These are phyloP conservation scores for Physocephala rufipes DNA, from an alignment of 2,888 invertebrate genomes.

Conservation along the genomic window DNA sequence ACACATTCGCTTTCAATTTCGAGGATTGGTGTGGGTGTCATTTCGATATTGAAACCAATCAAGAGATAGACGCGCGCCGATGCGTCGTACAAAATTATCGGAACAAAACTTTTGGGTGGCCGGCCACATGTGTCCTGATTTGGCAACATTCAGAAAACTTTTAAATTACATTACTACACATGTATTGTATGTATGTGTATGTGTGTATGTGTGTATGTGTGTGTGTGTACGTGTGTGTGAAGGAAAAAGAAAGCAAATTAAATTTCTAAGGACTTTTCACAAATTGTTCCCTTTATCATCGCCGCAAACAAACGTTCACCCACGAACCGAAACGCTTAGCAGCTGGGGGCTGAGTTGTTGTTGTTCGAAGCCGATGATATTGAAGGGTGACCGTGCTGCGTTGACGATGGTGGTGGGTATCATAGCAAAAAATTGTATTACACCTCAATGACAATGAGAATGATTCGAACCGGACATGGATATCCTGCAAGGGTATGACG, in stretches of 20 bases:
- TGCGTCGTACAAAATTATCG: conserved; percentile 19
- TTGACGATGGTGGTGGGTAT: conserved; percentile 48
- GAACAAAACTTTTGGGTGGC: conserved; percentile 42
- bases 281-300: too few relatives aligned
- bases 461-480: conserved; percentile 42
- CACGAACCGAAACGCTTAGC: not conserved
- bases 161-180: not conserved
- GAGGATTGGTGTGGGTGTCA: too few relatives aligned
- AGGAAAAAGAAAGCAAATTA: too few relatives aligned
- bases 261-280: too few relatives aligned
- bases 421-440: conserved; percentile 64
- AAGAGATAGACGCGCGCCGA: conserved; percentile 4
- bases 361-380: too few relatives aligned
- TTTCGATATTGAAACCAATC: too few relatives aligned
- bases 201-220: not conserved
- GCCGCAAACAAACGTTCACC: too few relatives aligned
- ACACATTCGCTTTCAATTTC: too few relatives aligned
- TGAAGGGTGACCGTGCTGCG: not conserved
- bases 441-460: conserved; percentile 62
- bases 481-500: conserved; percentile 44
- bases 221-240: not conserved
- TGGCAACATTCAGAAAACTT: conserved; percentile 35
- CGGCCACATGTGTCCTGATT: conserved; percentile 60
- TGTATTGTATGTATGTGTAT: not conserved
- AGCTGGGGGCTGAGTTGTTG: too few relatives aligned